Base-by-base conservation (phyloP, 2,888 invertebrate genomes). In the Caradrina kadenii region DNA sequence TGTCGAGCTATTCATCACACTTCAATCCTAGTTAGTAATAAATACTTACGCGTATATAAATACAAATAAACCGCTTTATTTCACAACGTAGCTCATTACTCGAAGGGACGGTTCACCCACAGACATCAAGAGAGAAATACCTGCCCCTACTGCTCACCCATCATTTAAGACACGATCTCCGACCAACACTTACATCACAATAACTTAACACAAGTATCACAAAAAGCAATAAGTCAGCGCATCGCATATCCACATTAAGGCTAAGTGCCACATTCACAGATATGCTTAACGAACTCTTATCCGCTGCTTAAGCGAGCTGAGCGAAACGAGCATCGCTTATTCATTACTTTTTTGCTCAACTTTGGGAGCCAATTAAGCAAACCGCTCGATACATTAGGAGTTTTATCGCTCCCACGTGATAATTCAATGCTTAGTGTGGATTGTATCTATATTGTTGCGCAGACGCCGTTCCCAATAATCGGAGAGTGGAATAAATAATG, bases 291-390 rank as follows among this genome's bases (percentile, higher is more conserved):
- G 78, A 78, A 74, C 63, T 39, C 60, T 78, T 74, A 78, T 78
- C 74, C 56, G 10, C 59, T 63, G 73, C 73, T 66, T 63, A 56
- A 66, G 63, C 65, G 60, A 63, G 50, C 60, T 8, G 53, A 70
- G 72, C 68, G 69, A 71, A 80, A 65, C 64, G 65, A 71, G 56
- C 69, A 76, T 77, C 73, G 71, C 56, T 75, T 81, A 81, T 81
- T 79, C 77, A 75, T 71, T 75, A 63, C 35, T 68, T 83, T 82
- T 83, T 83, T 81, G 63, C 59, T 55, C 55, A 63, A 69, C 56
- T 70, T 76, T 76, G 35, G 72, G 69, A 77, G 63, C 83, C 83
- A 83, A 83, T 83, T 83, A 83, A 81, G 68, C 59, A 62, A 45
- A 63, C 56, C 59, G 35, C 45, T 54, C 67, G 77, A 80, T 81